These are phyloP conservation scores for Lindbergichthys nudifrons DNA, from an alignment of 2,797 vertebrate species.

Conservation along the genomic window DNA sequence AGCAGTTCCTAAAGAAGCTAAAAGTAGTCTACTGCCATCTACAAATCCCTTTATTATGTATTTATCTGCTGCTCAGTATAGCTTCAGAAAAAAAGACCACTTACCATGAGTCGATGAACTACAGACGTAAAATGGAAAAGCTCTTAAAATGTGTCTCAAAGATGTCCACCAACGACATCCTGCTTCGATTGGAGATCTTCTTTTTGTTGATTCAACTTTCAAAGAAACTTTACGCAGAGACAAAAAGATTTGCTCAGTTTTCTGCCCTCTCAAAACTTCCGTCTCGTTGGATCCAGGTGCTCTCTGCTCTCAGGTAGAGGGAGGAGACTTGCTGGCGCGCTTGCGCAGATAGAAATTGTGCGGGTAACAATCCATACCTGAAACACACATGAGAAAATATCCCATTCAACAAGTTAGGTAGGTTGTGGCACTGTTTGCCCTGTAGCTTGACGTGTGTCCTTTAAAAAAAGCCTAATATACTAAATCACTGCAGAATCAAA, in stretches of 20 bases:
- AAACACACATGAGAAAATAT: background rate
- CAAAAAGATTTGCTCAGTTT: constrained; percentile 19
- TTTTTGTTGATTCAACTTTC: background rate
- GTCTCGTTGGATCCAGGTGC: constrained; percentile 88
- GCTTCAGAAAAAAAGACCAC: constrained; percentile 37
- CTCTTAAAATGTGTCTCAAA: background rate
- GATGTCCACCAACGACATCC: constrained; percentile 50
- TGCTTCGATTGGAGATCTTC: constrained; percentile 12
- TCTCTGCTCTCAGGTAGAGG: constrained; percentile 83
- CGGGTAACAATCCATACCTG: constrained; percentile 59
- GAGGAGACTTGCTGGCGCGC: constrained; percentile 72
- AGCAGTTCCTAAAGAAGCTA: background rate
- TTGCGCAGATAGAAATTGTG: constrained; percentile 68
- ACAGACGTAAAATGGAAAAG: constrained; percentile 17
- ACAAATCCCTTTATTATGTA: background rate
- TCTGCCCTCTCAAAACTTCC: constrained; percentile 79
- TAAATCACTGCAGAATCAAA: background rate
- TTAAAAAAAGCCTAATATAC: background rate
- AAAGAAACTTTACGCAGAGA: constrained; percentile 4
- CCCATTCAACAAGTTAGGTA: background rate
- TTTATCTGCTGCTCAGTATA: constrained; percentile 11
- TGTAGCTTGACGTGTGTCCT: background rate
- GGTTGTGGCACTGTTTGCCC: fast-evolving
- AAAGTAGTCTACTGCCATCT: background rate
- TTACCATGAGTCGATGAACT: constrained; percentile 66